phyloP scores from a whole-genome alignment of 1,140 invertebrate species.

The Globodera rostochiensis region DNA sequence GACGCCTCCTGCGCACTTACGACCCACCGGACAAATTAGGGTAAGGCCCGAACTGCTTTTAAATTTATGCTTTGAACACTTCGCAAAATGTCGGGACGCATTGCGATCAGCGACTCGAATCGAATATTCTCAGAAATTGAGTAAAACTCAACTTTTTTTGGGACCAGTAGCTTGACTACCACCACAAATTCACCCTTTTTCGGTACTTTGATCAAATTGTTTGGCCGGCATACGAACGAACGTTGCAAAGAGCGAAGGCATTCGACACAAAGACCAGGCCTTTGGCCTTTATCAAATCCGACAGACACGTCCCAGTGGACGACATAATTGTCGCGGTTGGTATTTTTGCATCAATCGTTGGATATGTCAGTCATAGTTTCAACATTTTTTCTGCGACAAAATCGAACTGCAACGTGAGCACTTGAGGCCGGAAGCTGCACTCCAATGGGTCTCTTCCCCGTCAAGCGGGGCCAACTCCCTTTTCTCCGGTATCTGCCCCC shows the following conservation, averaged over 20 bases:
- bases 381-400: constrained; percentile 23
- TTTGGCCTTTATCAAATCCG: constrained; percentile 10
- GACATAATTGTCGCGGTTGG: constrained; percentile 16
- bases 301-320: background rate
- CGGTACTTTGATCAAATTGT: constrained; percentile 47
- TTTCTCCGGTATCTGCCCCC: constrained; percentile 34
- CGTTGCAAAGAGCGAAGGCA: constrained; percentile 15
- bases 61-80: background rate
- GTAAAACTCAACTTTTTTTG: too few species aligned
- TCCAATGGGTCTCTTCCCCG: constrained; percentile 36
- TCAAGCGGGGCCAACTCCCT: constrained; percentile 42
- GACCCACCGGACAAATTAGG: constrained; percentile 43
- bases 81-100: constrained; percentile 1
- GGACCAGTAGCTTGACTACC: too few species aligned
- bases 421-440: constrained; percentile 13
- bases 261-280: background rate
- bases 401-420: constrained; percentile 12
- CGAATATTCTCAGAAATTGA: too few species aligned
- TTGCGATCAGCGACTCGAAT: background rate
- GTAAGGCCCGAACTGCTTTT: background rate
- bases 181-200: too few species aligned
- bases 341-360: background rate
- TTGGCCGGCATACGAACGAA: constrained; percentile 43
- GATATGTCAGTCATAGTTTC: background rate
- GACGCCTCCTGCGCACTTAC: constrained; percentile 28